phyloP scores from a whole-genome alignment of 2,113 vertebrate species.

The Tylochromis polylepis region DNA sequence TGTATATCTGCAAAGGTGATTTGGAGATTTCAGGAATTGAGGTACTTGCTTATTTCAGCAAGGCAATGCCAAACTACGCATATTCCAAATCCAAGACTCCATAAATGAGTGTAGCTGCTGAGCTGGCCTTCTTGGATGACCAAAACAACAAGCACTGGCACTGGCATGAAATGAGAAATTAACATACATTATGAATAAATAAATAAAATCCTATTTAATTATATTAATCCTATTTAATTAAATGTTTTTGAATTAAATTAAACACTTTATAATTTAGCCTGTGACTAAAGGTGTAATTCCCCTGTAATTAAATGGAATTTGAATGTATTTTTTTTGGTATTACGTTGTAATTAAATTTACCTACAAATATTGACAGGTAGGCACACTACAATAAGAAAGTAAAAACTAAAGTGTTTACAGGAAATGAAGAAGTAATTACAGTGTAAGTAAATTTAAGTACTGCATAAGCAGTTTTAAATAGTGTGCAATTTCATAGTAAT shows the following conservation, averaged over 20 bases:
- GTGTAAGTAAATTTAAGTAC: not conserved
- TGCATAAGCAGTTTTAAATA: not conserved
- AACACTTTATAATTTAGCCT: not conserved
- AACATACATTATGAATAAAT: not conserved
- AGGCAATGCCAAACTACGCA: not conserved
- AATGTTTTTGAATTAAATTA: not conserved
- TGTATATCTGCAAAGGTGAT: not conserved
- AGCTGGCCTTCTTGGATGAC: not conserved
- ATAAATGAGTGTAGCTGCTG: not conserved
- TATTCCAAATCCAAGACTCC: not conserved
- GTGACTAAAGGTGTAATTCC: not conserved
- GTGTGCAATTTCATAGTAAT: not conserved
- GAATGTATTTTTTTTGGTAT: not conserved
- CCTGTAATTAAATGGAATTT: not conserved
- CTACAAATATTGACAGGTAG: not conserved
- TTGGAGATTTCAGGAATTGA: no score
- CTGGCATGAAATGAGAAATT: not conserved
- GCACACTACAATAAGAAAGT: not conserved
- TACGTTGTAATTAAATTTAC: not conserved
- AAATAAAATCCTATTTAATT: not conserved
- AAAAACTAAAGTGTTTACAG: not conserved
- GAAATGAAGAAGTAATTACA: not conserved
- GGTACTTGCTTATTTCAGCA: not conserved
- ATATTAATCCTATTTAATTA: not conserved
- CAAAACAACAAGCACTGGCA: not conserved